Conservation (phyloP, 2,113 vertebrate species). For the Oryzias celebensis region DNA sequence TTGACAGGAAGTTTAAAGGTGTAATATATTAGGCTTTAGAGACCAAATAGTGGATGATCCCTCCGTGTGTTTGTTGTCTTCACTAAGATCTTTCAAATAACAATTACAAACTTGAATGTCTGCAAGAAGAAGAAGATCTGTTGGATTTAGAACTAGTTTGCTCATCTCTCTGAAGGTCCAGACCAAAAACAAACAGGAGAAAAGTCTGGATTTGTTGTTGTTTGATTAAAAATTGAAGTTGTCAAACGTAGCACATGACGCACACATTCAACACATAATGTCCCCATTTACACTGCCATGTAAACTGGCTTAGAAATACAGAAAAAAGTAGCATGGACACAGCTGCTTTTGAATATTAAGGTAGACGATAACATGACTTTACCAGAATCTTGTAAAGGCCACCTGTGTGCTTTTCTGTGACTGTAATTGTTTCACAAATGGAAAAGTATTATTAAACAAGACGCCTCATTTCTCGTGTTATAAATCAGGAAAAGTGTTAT, state of each 20-base stretch:
- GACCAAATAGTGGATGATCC: constrained; percentile 1
- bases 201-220: constrained; percentile 19
- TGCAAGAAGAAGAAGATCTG: constrained; percentile 46
- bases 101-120: constrained; percentile 12
- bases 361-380: background rate
- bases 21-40: constrained; percentile 16
- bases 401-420: background rate
- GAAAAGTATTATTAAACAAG: constrained; percentile 30
- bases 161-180: constrained; percentile 33
- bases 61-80: constrained; percentile 2
- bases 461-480: constrained; percentile 31
- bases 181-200: constrained; percentile 39
- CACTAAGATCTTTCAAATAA: constrained; percentile 8
- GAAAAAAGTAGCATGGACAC: background rate
- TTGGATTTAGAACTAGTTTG: constrained; percentile 23
- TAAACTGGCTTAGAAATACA: background rate
- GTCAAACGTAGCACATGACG: background rate
- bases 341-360: background rate
- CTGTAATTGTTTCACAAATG: constrained; percentile 1
- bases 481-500: constrained; percentile 32
- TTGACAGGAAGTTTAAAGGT: constrained; percentile 45
- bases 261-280: too few species aligned
- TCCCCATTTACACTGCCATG: background rate
- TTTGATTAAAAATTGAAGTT: constrained; percentile 9
- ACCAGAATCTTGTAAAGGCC: background rate